Base-by-base conservation (phyloP, 2,797 vertebrate species). In the Darevskia mixta region DNA sequence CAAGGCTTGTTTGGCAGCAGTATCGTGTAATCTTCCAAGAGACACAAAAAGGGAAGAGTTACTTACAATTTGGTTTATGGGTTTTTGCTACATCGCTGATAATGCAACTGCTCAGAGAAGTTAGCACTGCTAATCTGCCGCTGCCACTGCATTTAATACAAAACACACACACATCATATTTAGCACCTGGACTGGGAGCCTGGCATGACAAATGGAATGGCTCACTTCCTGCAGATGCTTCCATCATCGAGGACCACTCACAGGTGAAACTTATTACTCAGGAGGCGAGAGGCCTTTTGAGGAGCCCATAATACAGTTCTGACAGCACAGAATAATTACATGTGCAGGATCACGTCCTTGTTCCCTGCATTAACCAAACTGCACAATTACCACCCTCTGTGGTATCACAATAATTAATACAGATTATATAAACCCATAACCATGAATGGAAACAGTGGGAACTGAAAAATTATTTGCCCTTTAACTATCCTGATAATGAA, bases 1-100 rank as follows among this genome's bases (percentile, higher is more conserved):
- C 55, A 81, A 91, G 81, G 79, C 15, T 90, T 94, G 89, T 94
- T 90, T 94, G 88, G 89, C 90, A 94, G 87, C 90, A 90, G 89
- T 79, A 64, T 93, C 8, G 20, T 82, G 82, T 93, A 92, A 90
- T 93, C 90, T 93, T 90, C 86, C 72, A 8, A 90, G 78, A 91
- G 83, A 88, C 91, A 87, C 86, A 94, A 90, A 94, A 91, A 85
- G 29, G 79, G 71, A 93, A 91, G 84, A 83, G 73, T 90, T 90
- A 72, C 10, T 92, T 93, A 66, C 49, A 87, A 77, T 90, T 91
- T 89, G 82, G 67, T 95, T 91, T 89, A 67, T 82, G 82, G 89
- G 64, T 92, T 83, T 55, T 92, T 91, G 61, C 58, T 90, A 8
- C 67, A 80, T 66, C 27, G 17, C 0, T 80, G 88, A 71, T 89